A percentile compares a stretch with the other conserved stretches of the same genome.
Evolutionary conservation across 2,888 invertebrate genomes (phyloP).

Genomic region (Drosophila mercatorum): DNA sequence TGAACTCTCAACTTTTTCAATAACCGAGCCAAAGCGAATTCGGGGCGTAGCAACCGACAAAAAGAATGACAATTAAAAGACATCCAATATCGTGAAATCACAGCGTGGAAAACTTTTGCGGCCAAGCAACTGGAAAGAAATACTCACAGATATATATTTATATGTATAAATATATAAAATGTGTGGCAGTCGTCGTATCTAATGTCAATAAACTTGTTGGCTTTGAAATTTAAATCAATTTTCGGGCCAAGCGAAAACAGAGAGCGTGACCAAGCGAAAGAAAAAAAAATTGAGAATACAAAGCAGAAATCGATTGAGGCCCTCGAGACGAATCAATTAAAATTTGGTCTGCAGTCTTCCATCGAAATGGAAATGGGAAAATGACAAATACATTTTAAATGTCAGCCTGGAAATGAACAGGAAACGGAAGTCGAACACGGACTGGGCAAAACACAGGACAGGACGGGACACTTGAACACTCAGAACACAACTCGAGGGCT

Average conservation of each 20-base stretch:
- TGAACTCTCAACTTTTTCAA: slow-evolving; percentile 69
- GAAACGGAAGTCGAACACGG: slow-evolving; percentile 55
- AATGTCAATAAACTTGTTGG: slow-evolving; percentile 76
- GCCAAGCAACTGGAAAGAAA: slow-evolving; percentile 9
- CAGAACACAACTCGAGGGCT: slow-evolving; percentile 4
- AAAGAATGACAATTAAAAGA: slow-evolving; percentile 37
- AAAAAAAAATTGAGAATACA: slow-evolving; percentile 3
- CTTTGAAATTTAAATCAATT: slow-evolving; percentile 71
- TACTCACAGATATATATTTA: neutral
- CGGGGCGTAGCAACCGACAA: slow-evolving; percentile 22
- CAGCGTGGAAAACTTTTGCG: slow-evolving; percentile 51
- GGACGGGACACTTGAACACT: neutral
- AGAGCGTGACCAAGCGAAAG: slow-evolving; percentile 24
- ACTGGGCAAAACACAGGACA: neutral
- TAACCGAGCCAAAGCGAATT: slow-evolving; percentile 39
- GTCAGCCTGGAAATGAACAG: slow-evolving; percentile 52
- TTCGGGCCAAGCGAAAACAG: slow-evolving; percentile 33
- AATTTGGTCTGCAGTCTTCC: slow-evolving; percentile 12
- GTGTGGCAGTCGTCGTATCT: slow-evolving; percentile 36
- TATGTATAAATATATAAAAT: slow-evolving; percentile 1
- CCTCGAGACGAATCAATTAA: slow-evolving; percentile 72
- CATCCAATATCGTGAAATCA: slow-evolving; percentile 18
- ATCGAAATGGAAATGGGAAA: slow-evolving; percentile 30
- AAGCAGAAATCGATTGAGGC: slow-evolving; percentile 52
- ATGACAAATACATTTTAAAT: slow-evolving; percentile 50